Base-by-base conservation (phyloP, 2,888 invertebrate genomes). In the Harmothoe impar region DNA sequence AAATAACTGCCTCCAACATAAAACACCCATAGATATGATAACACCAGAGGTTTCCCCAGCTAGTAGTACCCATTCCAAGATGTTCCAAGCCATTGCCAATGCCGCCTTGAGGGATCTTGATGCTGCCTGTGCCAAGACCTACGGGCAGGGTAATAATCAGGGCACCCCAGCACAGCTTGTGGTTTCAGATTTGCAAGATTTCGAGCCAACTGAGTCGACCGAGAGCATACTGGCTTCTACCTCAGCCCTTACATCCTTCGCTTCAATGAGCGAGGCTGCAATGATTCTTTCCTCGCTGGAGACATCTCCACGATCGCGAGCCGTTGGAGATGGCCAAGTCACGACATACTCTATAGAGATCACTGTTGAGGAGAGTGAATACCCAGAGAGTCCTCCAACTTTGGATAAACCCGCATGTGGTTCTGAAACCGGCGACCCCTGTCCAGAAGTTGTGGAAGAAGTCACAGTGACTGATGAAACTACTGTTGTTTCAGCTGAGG, bases 111-210 rank as follows among this genome's bases (percentile, higher is more conserved):
- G 54, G 20, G 54, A 86, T 25, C 54, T 54, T 1, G 86, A 54
- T 31, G 20, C n/a, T 29, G 54, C 7, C 25, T 54, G n/a, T 52
- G 54, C 10, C 5, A 86, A 56, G 20, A 20, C 56, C 52, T 52
- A 25, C n/a, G 29, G 17, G 25, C 5, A 25, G 10, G 23, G 25
- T 20, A 52, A n/a, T 29, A 54, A 54, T 23, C 86, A 86, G 52
- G 86, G 56, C 52, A 86, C 86, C 0, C 86, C 86, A 29, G 56
- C 86, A 52, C 86, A 86, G 51, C 54, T 86, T 15, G 86, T 86
- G 10, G 86, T 86, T 25, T 86, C 86, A 10, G 86, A 86, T 29
- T 31, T 86, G 29, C 86, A 86, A 86, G 86, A 86, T 54, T 86
- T 86, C 20, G 86, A 86, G 29, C 86, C 86, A 52, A 86, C 86